Conservation (phyloP, 2,888 invertebrate genomes). For the Aporophyla lueneburgensis region DNA sequence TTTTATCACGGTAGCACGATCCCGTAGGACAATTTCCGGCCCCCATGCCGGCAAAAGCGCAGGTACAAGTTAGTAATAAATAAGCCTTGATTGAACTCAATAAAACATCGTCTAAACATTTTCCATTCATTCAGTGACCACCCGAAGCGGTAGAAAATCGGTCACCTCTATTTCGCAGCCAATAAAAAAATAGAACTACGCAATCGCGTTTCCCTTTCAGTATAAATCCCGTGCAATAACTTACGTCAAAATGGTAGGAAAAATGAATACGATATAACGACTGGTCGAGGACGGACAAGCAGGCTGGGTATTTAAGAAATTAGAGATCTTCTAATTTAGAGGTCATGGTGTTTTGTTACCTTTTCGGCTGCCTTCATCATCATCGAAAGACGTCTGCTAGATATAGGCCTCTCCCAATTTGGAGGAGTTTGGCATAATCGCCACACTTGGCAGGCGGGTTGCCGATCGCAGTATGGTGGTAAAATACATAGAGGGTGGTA, state of each 20-base stretch:
- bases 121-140: constrained; percentile 15
- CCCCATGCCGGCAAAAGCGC: no score
- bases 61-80: not conserved
- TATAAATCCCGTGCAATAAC: constrained; percentile 33
- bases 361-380: not conserved
- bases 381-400: no score
- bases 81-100: constrained; percentile 33
- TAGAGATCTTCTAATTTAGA: constrained; percentile 9
- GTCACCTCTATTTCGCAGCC: constrained; percentile 14
- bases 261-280: constrained; percentile 25
- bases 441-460: no score
- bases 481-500: no score
- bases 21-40: not conserved
- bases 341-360: not conserved
- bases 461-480: no score
- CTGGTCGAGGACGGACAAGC: not conserved
- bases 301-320: constrained; percentile 11
- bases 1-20: no score
- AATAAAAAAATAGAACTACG: constrained; percentile 45
- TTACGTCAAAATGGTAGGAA: constrained; percentile 43
- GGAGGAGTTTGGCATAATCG: no score
- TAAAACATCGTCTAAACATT: constrained; percentile 11
- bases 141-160: constrained; percentile 17
- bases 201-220: constrained; percentile 44
- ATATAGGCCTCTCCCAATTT: no score